Base-by-base conservation (phyloP, 1,140 invertebrate species). In the Dysdera silvatica region DNA sequence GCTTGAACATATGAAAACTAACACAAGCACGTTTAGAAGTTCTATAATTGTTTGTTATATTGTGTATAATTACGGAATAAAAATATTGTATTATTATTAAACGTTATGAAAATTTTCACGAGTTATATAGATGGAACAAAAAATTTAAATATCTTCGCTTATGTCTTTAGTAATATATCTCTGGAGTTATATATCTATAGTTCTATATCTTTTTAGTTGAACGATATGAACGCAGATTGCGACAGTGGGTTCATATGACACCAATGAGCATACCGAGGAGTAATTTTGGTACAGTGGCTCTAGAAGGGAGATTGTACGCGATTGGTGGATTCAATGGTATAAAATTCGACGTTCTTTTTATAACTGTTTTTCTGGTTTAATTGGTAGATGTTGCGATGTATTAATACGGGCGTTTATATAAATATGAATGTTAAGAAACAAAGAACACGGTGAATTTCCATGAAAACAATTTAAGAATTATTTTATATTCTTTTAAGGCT, bases 191-290 rank as follows among this genome's bases (percentile, higher is more conserved):
- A 18, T 8, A 45, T 49, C 14, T 6, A 16, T 33, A 20, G 5
- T 33, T 53, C 6, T 53, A 12, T 53, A 2, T n/a, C 3, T 33
- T 58, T 53, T 2, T 43, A 64, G 61, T 64, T 8, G 82, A 83
- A 68, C 80, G 78, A 69, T 86, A 81, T 67, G 82, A 82, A 67
- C 82, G 82, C 0, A 67, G 70, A 0, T 81, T 77, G 0, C 80
- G 81, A 61, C 78, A 70, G 0, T 87, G 85, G 85, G 74, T 73
- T 0, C 70, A 73, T 0, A 81, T 86, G 40, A 79, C 82, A 0
- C 81, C 84, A 53, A 87, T 87, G 85, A 82, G 81, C 65, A 82
- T 79, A 68, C 81, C 83, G 0, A 74, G 85, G 41, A 85, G 83
- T 67, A 87, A 86, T 70, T 86, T 85, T 68, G 84, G 83, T 0